Evolutionary conservation across 2,797 vertebrate genomes (phyloP).

Genomic region (Euphonia xanthogaster): DNA sequence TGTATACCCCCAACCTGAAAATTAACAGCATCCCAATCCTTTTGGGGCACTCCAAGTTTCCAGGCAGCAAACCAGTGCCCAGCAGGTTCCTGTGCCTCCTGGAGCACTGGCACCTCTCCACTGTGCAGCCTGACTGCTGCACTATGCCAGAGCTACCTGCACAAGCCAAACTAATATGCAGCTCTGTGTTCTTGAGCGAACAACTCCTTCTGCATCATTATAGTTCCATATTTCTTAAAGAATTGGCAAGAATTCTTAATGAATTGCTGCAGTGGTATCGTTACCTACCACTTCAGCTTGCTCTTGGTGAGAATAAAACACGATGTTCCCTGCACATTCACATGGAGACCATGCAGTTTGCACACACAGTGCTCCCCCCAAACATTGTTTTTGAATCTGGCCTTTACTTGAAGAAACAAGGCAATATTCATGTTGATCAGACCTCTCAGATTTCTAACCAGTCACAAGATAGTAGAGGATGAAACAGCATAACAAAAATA

Average conservation of each 20-base stretch:
- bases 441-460: not conserved
- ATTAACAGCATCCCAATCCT: not conserved
- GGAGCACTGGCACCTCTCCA: not conserved
- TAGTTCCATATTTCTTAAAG: not conserved
- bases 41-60: not conserved
- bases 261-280: not conserved
- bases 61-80: not conserved
- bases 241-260: not conserved
- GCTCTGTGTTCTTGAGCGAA: not conserved
- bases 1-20: not conserved
- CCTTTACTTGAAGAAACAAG: not conserved
- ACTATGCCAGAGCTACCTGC: not conserved
- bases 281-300: not conserved
- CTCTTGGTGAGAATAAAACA: not conserved
- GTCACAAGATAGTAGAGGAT: not conserved
- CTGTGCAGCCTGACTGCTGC: not conserved
- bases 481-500: not conserved
- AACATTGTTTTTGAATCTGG: not conserved
- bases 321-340: not conserved
- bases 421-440: not conserved
- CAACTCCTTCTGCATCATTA: not conserved
- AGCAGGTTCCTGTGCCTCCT: not conserved
- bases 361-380: fast-evolving
- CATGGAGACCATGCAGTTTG: fast-evolving
- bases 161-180: not conserved